A percentile compares a stretch with the other conserved stretches of the same genome.
These are phyloP conservation scores for Montifringilla adamsi DNA, from an alignment of 2,113 vertebrate species.

Conservation along the genomic window DNA sequence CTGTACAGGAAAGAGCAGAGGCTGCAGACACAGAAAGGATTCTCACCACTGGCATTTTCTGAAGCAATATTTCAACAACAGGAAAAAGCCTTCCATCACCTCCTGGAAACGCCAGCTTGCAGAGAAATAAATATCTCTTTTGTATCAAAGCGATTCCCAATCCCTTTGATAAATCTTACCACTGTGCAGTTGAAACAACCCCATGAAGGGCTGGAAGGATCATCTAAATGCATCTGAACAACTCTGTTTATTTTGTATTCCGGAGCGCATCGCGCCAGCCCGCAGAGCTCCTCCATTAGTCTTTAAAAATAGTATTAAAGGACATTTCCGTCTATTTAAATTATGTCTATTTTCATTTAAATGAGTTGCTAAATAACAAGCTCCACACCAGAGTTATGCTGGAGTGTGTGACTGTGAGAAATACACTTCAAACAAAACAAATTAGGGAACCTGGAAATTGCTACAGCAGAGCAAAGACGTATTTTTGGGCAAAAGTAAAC, in stretches of 20 bases:
- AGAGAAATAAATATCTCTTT: constrained; percentile 36
- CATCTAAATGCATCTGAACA: neutral
- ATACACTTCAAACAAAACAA: constrained; percentile 27
- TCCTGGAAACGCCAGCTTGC: neutral
- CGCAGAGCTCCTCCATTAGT: neutral
- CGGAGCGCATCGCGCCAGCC: neutral
- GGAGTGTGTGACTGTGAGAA: neutral
- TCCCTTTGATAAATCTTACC: constrained; percentile 42
- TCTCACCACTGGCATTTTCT: neutral
- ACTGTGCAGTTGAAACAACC: neutral
- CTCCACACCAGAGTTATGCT: neutral
- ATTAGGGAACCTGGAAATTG: constrained; percentile 1
- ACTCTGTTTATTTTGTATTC: neutral
- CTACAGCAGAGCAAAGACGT: neutral
- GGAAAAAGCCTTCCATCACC: neutral
- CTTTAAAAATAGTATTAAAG: constrained; percentile 48
- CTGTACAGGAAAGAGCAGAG: rapidly evolving
- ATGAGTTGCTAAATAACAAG: constrained; percentile 22
- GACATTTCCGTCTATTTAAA: constrained; percentile 16
- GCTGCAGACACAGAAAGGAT: neutral
- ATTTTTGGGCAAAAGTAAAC: constrained; percentile 16
- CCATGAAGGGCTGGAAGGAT: neutral
- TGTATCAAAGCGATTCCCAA: neutral
- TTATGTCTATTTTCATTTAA: constrained; percentile 44
- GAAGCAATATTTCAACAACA: neutral